Evolutionary conservation across 2,797 vertebrate genomes (phyloP).

Genomic region (Enteromius afrohamiltoni): DNA sequence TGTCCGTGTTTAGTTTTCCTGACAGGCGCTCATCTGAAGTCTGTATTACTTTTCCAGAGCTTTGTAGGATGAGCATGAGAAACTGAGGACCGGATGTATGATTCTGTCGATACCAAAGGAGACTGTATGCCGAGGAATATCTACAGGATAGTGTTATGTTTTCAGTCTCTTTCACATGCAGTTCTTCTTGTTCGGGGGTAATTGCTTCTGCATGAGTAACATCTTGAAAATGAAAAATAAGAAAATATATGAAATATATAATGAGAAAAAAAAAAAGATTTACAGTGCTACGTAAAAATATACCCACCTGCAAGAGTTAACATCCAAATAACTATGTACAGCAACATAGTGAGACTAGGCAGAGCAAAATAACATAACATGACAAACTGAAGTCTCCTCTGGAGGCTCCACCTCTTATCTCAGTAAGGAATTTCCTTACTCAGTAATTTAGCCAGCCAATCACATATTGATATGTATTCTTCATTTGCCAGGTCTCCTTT

Average conservation of each 20-base stretch:
- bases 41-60: neutral
- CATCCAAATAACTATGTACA: conserved; percentile 10
- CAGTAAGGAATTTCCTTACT: neutral
- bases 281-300: neutral
- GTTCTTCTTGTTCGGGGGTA: neutral
- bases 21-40: neutral
- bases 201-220: neutral
- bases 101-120: conserved; percentile 36
- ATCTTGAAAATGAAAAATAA: neutral
- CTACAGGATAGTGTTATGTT: conserved; percentile 5
- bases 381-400: neutral
- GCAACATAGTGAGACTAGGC: conserved; percentile 3
- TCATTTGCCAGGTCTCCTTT: neutral
- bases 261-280: neutral
- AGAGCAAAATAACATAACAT: neutral
- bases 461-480: neutral
- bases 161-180: neutral
- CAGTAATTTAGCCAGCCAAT: neutral
- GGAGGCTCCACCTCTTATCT: conserved; percentile 5
- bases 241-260: neutral
- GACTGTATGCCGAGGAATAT: conserved; percentile 13
- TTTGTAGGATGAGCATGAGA: conserved; percentile 16
- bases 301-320: conserved; percentile 5
- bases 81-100: neutral
- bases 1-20: conserved; percentile 28